phyloP scores from a whole-genome alignment of 2,113 vertebrate genomes.

The Pleuronectes platessa region DNA sequence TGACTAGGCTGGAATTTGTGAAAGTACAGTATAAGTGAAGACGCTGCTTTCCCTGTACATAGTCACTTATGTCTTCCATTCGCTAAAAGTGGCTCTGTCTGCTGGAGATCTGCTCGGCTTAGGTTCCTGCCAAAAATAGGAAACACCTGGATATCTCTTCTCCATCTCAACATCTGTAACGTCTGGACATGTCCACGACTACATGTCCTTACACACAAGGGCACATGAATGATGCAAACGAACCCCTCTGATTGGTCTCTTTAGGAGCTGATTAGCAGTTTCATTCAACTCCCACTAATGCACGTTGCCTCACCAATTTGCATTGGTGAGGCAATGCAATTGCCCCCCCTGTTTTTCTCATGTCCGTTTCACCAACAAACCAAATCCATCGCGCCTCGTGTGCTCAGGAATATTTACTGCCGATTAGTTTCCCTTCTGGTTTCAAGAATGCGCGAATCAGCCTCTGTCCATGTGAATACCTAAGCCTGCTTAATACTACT shows the following conservation, averaged over 20 bases:
- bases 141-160: constrained; percentile 24
- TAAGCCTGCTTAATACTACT: constrained; percentile 40
- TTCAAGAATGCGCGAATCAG: constrained; percentile 33
- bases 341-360: constrained; percentile 11
- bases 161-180: not conserved
- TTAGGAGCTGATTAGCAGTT: constrained; percentile 4
- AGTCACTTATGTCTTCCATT: not conserved
- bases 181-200: not conserved
- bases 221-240: constrained; percentile 8
- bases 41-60: not conserved
- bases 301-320: constrained; percentile 32
- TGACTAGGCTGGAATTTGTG: constrained; percentile 39
- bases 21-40: constrained; percentile 18
- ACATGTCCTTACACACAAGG: not conserved
- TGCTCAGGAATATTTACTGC: constrained; percentile 17
- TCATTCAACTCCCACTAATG: constrained; percentile 20
- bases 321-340: no score
- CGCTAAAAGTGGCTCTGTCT: not conserved
- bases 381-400: constrained; percentile 4
- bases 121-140: constrained; percentile 10
- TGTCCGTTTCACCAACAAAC: constrained; percentile 45
- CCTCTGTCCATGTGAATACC: constrained; percentile 35
- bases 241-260: constrained; percentile 17
- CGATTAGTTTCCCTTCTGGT: constrained; percentile 48
- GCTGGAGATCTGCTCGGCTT: not conserved